Base-by-base conservation (phyloP, 2,113 vertebrate genomes). In the Syngnathus typhle region DNA sequence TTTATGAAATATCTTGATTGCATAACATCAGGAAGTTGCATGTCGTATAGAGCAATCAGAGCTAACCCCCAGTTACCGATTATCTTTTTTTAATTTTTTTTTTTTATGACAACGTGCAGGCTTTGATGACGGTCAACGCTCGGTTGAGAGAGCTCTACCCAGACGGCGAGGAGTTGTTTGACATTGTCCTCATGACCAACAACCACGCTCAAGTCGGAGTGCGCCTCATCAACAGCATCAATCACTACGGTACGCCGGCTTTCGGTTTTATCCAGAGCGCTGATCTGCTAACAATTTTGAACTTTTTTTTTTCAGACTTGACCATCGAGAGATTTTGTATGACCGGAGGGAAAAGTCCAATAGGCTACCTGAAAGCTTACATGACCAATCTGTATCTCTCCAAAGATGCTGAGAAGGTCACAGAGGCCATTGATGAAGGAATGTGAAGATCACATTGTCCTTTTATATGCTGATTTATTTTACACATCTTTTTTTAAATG, bases 171-270 rank as follows among this genome's bases (percentile, higher is more conserved):
- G 94, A 98, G 70, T 88, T 97, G 73, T 98, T 98, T 87, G 96
- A 99, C 88, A 94, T 98, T 59, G 95, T 99, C 52, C 88, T 99
- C 72, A 96, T 99, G 95, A 98, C 97, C 65, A 98, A 98, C 85
- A 96, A 98, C 88, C 95, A 96, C 61, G 97, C 96, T 77, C 95
- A 99, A 80, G 95, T 98, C 36, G 96, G 96, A 73, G 95, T 99
- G 67, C 91, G 96, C 56, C 94, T 99, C 82, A 98, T 99, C 86
- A 98, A 98, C 92, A 96, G 94, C 89, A 98, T 98, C 80, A 99
- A 98, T 91, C 93, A 97, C 86, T 95, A 98, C 0, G 93, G 96
- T 98, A 92, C 76, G 88, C 51, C n/a, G 21, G 11, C 0, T 44
- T 37, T 47, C 4, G 7, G 7, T 13, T 51, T 5, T 39, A 16